A percentile compares a stretch with the other conserved stretches of the same genome.
phyloP scores from a whole-genome alignment of 2,797 vertebrate species.

The Gadopsis bispinosus region DNA sequence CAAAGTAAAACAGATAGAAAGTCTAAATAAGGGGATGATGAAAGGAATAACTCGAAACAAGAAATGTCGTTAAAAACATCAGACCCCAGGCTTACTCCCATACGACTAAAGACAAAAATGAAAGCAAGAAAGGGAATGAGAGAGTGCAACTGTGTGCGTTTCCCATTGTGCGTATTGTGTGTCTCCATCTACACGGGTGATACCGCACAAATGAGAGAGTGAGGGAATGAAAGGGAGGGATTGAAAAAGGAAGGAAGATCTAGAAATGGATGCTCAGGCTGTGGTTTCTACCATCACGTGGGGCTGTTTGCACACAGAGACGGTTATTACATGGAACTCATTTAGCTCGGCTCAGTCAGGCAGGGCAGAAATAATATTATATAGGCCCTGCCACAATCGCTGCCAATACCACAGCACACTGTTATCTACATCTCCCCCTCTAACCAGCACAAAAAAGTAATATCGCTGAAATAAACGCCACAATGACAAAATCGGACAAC shows the following conservation, averaged over 20 bases:
- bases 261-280: constrained; percentile 78
- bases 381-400: constrained; percentile 64
- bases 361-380: constrained; percentile 80
- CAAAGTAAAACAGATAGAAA: constrained; percentile 76
- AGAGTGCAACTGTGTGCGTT: constrained; percentile 55
- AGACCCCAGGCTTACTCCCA: constrained; percentile 70
- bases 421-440: constrained; percentile 65
- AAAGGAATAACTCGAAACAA: constrained; percentile 74
- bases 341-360: constrained; percentile 84
- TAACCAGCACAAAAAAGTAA: constrained; percentile 54
- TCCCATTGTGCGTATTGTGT: constrained; percentile 4
- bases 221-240: constrained; percentile 72
- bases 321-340: constrained; percentile 82
- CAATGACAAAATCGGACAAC: constrained; percentile 31
- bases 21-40: constrained; percentile 78
- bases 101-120: constrained; percentile 54
- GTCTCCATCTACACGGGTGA: constrained; percentile 38
- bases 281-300: constrained; percentile 65
- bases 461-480: constrained; percentile 29
- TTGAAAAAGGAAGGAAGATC: constrained; percentile 72
- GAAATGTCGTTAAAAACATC: constrained; percentile 77
- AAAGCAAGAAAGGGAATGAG: constrained; percentile 61
- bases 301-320: constrained; percentile 80
- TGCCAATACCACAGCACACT: constrained; percentile 53
- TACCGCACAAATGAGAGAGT: constrained; percentile 66